Evolutionary conservation across 2,888 invertebrate species (phyloP).

Genomic region (Lamellibrachia satsuma): DNA sequence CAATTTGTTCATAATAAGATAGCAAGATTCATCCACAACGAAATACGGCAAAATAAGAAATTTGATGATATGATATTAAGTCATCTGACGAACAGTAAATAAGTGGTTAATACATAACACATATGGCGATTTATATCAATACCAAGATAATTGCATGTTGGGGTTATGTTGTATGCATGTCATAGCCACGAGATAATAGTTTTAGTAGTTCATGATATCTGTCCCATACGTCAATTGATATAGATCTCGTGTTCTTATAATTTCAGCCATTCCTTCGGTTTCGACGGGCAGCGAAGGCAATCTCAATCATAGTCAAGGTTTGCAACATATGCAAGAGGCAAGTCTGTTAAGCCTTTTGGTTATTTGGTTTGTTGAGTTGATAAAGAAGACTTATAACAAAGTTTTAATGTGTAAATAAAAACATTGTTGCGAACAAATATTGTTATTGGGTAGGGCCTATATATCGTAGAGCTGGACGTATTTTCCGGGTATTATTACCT

Average conservation of each 20-base stretch:
- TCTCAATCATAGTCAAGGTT: slow-evolving; percentile 53
- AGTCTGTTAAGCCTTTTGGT: slow-evolving; percentile 33
- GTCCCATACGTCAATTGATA: neutral
- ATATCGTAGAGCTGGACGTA: too few relatives aligned
- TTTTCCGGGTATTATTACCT: too few relatives aligned
- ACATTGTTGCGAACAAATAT: too few relatives aligned
- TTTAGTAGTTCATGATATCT: neutral
- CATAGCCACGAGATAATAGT: neutral
- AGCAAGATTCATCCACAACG: too few relatives aligned
- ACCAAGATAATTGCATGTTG: neutral
- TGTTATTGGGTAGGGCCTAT: too few relatives aligned
- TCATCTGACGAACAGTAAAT: neutral
- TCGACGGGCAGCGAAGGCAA: slow-evolving; percentile 52
- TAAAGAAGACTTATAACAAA: too few relatives aligned
- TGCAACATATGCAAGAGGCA: slow-evolving; percentile 56
- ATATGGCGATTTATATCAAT: neutral
- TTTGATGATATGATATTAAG: too few relatives aligned
- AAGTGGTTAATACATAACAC: neutral
- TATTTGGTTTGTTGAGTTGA: neutral
- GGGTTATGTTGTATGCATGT: neutral
- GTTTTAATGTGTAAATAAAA: too few relatives aligned
- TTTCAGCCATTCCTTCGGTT: slow-evolving; percentile 55
- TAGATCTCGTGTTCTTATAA: slow-evolving; percentile 1
- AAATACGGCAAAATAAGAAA: too few relatives aligned
- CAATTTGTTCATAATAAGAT: too few relatives aligned